phyloP scores from a whole-genome alignment of 2,113 vertebrate species.

The Xenus cinereus region DNA sequence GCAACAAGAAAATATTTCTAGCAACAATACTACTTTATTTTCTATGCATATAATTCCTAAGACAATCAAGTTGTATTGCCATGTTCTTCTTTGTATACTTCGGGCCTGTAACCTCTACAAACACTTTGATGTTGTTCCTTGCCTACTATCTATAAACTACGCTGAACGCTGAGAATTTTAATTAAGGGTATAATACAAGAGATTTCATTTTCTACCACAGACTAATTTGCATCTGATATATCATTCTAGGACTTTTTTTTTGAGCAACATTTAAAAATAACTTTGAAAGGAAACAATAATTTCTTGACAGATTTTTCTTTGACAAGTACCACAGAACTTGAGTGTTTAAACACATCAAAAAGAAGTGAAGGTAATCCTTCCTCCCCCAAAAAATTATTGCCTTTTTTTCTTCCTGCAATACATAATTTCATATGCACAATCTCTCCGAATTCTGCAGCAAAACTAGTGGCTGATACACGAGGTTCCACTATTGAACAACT shows the following conservation, averaged over 20 bases:
- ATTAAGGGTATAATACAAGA: background rate
- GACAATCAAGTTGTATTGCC: background rate
- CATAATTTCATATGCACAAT: background rate
- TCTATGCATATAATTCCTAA: background rate
- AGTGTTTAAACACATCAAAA: background rate
- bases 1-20: background rate
- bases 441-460: background rate
- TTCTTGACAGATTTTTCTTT: background rate
- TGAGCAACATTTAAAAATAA: background rate
- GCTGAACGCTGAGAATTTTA: background rate
- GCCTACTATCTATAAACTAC: background rate
- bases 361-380: background rate
- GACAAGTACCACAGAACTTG: background rate
- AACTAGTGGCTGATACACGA: background rate
- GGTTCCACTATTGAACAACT: background rate
- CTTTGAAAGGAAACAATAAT: background rate
- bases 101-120: background rate
- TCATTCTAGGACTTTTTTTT: background rate
- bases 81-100: background rate
- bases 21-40: background rate
- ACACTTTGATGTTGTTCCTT: background rate
- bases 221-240: background rate
- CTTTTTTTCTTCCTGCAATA: background rate
- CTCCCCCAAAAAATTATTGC: accelerated
- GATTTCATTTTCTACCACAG: background rate